Evolutionary conservation across 2,888 invertebrate genomes (phyloP).

Genomic region (Andrena bicolor): DNA sequence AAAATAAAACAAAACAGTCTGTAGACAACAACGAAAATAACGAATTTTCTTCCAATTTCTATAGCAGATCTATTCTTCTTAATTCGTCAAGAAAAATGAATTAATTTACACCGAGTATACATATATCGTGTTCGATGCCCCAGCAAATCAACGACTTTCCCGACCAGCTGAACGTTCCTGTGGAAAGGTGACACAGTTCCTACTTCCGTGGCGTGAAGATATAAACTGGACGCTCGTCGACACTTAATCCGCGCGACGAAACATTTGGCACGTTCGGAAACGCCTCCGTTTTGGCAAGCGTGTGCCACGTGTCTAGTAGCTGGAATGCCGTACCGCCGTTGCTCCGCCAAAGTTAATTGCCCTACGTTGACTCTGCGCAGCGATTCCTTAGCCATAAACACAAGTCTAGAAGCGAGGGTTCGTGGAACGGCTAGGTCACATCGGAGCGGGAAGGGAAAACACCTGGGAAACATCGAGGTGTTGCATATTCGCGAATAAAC

Average conservation of each 20-base stretch:
- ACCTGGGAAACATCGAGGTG: background rate
- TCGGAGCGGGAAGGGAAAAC: background rate
- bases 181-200: background rate
- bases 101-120: no score
- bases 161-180: no score
- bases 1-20: no score
- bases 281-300: constrained; percentile 12
- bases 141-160: no score
- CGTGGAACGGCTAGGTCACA: background rate
- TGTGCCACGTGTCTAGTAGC: constrained; percentile 40
- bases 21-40: no score
- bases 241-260: constrained; percentile 31
- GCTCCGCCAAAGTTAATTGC: constrained; percentile 30
- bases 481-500: background rate
- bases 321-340: constrained; percentile 17
- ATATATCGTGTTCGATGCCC: no score
- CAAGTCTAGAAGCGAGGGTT: constrained; percentile 8
- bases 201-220: constrained; percentile 1
- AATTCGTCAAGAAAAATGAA: no score
- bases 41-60: no score
- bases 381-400: background rate
- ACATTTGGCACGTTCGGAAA: constrained; percentile 46
- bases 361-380: constrained; percentile 7
- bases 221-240: constrained; percentile 12
- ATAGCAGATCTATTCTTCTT: no score